These are phyloP conservation scores for Himalopsyche anomala DNA, from an alignment of 2,888 invertebrate genomes.

Conservation along the genomic window DNA sequence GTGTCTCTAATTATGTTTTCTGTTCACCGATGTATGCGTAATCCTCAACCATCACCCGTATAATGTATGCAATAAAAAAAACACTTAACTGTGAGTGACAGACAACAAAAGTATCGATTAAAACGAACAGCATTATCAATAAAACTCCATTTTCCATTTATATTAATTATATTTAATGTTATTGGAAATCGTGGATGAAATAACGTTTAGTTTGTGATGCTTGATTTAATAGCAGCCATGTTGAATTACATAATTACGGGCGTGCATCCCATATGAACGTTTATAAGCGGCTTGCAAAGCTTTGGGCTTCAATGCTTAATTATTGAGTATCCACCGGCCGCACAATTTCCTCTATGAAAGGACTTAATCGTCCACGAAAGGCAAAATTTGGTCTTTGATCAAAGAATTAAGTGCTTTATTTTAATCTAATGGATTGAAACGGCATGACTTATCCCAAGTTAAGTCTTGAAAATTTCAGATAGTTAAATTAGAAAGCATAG, in stretches of 20 bases:
- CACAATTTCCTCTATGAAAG: conserved; percentile 1
- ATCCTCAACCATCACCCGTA: too few relatives aligned
- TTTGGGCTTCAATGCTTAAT: conserved; percentile 28
- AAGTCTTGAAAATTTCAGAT: neutral
- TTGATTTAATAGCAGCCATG: neutral
- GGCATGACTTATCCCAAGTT: neutral
- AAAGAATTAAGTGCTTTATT: neutral
- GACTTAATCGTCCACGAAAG: neutral
- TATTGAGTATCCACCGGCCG: conserved; percentile 28
- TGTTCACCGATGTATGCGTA: too few relatives aligned
- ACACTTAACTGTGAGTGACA: too few relatives aligned
- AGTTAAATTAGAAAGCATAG: too few relatives aligned
- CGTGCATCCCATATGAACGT: conserved; percentile 24
- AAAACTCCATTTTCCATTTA: too few relatives aligned
- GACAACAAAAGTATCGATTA: too few relatives aligned
- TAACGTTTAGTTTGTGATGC: neutral
- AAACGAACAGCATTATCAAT: too few relatives aligned
- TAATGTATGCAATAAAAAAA: too few relatives aligned
- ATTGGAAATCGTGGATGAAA: too few relatives aligned
- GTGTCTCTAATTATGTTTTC: too few relatives aligned
- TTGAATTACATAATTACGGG: conserved; percentile 23
- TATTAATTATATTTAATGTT: too few relatives aligned
- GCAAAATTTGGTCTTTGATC: neutral
- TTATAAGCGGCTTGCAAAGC: conserved; percentile 9
- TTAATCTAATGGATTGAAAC: neutral